These are phyloP conservation scores for Disparrhopalites patrizii DNA, from an alignment of 2,888 invertebrate genomes.

Conservation along the genomic window DNA sequence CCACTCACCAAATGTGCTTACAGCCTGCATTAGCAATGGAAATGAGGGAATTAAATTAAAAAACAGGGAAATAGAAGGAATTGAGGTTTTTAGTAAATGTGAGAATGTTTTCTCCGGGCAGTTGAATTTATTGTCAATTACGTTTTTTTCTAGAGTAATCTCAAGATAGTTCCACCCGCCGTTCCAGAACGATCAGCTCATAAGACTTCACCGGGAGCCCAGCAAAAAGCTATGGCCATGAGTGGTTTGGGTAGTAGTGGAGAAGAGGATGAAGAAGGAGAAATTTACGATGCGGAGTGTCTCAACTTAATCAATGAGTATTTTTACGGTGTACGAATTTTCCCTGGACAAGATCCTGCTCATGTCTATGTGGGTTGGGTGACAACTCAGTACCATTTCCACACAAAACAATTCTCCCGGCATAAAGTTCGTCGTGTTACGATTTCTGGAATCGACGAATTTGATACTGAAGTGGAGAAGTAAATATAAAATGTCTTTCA, in stretches of 20 bases:
- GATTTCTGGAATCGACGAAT: conserved; percentile 74
- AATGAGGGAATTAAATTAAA: neutral
- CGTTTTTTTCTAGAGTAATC: conserved; percentile 52
- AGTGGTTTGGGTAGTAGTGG: neutral
- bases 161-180: conserved; percentile 62
- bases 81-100: no score
- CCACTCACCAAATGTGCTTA: no score
- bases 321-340: conserved; percentile 82
- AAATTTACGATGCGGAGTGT: conserved; percentile 81
- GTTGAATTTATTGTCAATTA: no score
- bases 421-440: conserved; percentile 77
- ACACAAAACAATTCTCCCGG: conserved; percentile 85
- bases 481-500: conserved; percentile 54
- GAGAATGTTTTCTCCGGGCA: no score
- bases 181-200: conserved; percentile 66
- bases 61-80: neutral
- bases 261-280: conserved; percentile 64
- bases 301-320: conserved; percentile 93
- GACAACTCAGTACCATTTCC: conserved; percentile 91
- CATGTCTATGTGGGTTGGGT: conserved; percentile 99
- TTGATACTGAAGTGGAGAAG: conserved; percentile 72
- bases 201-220: conserved; percentile 62
- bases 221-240: conserved; percentile 27
- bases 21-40: no score
- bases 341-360: conserved; percentile 90